Evolutionary conservation across 1,140 invertebrate species (phyloP).

Genomic region (Achatina immaculata): DNA sequence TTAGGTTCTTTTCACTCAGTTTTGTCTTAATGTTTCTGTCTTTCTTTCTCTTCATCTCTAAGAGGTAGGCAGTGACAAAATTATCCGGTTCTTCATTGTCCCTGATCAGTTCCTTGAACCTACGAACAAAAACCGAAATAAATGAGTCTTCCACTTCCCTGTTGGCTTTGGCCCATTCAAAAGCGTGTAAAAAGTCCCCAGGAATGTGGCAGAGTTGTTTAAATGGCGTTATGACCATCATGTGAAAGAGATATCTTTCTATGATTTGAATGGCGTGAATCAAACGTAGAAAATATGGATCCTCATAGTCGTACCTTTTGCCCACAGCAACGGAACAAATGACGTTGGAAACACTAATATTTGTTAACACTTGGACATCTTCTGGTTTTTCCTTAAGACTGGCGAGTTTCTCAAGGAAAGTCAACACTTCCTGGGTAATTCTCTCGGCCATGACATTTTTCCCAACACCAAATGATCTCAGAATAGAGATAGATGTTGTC

Average conservation of each 20-base stretch:
- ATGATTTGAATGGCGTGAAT: background rate
- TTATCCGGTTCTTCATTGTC: background rate
- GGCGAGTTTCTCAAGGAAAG: too few species aligned
- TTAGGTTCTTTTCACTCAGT: too few species aligned
- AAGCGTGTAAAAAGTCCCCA: slow-evolving; percentile 40
- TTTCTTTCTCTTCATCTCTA: too few species aligned
- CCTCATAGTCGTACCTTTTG: background rate
- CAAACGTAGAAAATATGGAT: background rate
- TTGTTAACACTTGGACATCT: too few species aligned
- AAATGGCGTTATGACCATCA: background rate
- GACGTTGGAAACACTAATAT: slow-evolving; percentile 1
- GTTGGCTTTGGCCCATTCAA: background rate
- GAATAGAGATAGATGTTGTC: too few species aligned
- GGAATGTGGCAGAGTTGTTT: slow-evolving; percentile 22
- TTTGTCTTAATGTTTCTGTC: too few species aligned
- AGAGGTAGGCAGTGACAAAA: too few species aligned
- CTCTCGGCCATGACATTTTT: too few species aligned
- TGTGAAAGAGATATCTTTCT: background rate
- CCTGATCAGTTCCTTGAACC: background rate
- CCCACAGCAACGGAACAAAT: slow-evolving; percentile 16
- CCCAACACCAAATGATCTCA: too few species aligned
- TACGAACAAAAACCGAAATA: background rate
- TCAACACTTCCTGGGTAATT: too few species aligned
- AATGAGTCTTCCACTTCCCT: background rate
- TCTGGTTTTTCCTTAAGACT: too few species aligned